phyloP scores from a whole-genome alignment of 2,888 invertebrate species.

The Polydrusus cervinus region DNA sequence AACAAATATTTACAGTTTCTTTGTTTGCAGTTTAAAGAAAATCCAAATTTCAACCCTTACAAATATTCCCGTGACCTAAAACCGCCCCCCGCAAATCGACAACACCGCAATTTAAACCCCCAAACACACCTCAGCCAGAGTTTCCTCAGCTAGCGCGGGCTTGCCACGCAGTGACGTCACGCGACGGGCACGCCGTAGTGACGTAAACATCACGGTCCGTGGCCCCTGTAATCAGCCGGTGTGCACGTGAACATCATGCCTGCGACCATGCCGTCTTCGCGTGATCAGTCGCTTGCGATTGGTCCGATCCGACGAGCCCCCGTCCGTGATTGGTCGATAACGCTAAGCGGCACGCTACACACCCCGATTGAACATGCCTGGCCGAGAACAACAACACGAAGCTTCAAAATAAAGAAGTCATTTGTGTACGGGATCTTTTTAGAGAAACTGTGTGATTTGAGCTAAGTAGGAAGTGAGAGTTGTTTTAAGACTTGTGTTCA shows the following conservation, averaged over 20 bases:
- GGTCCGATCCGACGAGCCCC: slow-evolving; percentile 82
- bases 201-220: slow-evolving; percentile 80
- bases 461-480: slow-evolving; percentile 36
- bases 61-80: not conserved
- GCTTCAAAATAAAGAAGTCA: slow-evolving; percentile 64
- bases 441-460: slow-evolving; percentile 27
- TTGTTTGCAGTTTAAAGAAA: slow-evolving; percentile 1
- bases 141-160: slow-evolving; percentile 37
- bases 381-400: slow-evolving; percentile 66
- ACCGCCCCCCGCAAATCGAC: slow-evolving; percentile 3
- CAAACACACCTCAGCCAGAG: slow-evolving; percentile 34
- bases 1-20: not conserved
- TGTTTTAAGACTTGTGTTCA: not conserved
- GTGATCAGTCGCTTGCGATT: slow-evolving; percentile 79
- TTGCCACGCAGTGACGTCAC: slow-evolving; percentile 65
- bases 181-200: slow-evolving; percentile 70
- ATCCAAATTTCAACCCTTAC: not conserved
- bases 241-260: slow-evolving; percentile 91
- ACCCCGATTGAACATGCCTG: slow-evolving; percentile 67
- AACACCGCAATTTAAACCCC: not conserved
- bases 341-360: slow-evolving; percentile 71
- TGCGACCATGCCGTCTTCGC: slow-evolving; percentile 84
- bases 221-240: slow-evolving; percentile 79
- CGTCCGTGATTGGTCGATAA: slow-evolving; percentile 75
- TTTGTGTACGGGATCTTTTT: slow-evolving; percentile 40